Percentiles rank a stretch among this genome's conserved stretches.
Evolutionary conservation across 2,797 vertebrate species (phyloP).

Genomic region (Presbytis comata): DNA sequence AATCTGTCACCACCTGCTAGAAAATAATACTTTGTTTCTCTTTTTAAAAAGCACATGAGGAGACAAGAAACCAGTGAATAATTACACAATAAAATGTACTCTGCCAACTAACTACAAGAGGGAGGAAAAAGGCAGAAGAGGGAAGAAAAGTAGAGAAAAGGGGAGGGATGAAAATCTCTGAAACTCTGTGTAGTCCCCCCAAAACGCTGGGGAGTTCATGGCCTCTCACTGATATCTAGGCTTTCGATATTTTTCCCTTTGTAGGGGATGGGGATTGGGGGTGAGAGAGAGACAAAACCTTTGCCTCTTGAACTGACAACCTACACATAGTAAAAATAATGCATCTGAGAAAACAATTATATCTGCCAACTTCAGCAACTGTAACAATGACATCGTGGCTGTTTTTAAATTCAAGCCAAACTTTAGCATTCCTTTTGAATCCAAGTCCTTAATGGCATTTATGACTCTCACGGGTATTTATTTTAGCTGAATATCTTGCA

Average conservation of each 20-base stretch:
- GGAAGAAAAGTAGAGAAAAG: not conserved
- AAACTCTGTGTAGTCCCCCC: conserved; percentile 8
- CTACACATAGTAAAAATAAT: not conserved
- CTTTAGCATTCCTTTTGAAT: conserved; percentile 61
- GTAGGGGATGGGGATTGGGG: not conserved
- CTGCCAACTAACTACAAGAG: conserved; percentile 62
- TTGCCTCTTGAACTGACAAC: conserved; percentile 32
- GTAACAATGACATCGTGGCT: conserved; percentile 42
- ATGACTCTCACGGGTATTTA: conserved; percentile 49
- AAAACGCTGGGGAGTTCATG: not conserved
- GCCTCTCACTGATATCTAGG: not conserved
- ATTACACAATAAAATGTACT: conserved; percentile 79
- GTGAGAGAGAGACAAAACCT: not conserved
- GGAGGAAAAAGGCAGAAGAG: conserved; percentile 38
- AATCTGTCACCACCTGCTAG: conserved; percentile 81
- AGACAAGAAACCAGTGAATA: conserved; percentile 79
- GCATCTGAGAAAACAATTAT: conserved; percentile 64
- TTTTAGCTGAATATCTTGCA: conserved; percentile 64
- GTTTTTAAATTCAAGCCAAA: conserved; percentile 39
- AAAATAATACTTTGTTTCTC: conserved; percentile 84
- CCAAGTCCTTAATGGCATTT: conserved; percentile 64
- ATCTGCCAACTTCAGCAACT: not conserved
- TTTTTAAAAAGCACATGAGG: conserved; percentile 71
- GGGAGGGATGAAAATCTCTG: not conserved
- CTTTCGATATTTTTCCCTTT: conserved; percentile 54